Percentiles rank a stretch among this genome's conserved stretches.
Conservation (phyloP, 2,113 vertebrate genomes). For the Eclectus roratus region DNA sequence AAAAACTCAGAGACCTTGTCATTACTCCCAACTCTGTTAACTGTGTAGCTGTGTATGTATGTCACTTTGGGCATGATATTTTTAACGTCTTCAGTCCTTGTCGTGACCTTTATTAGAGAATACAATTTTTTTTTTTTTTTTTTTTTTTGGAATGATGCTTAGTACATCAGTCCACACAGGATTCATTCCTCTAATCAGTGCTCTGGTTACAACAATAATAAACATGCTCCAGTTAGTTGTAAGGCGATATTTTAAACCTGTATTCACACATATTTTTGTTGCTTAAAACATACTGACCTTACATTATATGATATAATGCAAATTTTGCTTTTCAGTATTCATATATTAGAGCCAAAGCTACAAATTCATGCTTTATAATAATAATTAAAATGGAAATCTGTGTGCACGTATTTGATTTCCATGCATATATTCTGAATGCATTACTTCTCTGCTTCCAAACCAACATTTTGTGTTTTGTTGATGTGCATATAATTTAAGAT, state of each 20-base stretch:
- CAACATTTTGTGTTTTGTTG: neutral
- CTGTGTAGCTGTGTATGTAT: neutral
- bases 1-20: neutral
- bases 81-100: neutral
- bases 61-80: neutral
- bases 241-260: neutral
- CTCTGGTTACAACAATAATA: neutral
- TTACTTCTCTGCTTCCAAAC: slow-evolving; percentile 11
- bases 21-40: neutral
- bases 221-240: neutral
- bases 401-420: slow-evolving; percentile 22
- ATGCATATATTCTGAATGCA: slow-evolving; percentile 31
- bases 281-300: slow-evolving; percentile 6
- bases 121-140: neutral
- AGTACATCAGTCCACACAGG: fast-evolving
- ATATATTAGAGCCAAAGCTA: neutral
- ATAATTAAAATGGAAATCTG: slow-evolving; percentile 39
- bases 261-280: neutral
- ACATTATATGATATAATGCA: slow-evolving; percentile 18
- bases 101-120: neutral
- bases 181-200: neutral
- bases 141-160: neutral
- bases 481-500: neutral
- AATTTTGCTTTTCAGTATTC: slow-evolving; percentile 39
- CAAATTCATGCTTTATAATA: slow-evolving; percentile 40